Conservation (phyloP, 1,140 invertebrate genomes). For the Mercenaria mercenaria region DNA sequence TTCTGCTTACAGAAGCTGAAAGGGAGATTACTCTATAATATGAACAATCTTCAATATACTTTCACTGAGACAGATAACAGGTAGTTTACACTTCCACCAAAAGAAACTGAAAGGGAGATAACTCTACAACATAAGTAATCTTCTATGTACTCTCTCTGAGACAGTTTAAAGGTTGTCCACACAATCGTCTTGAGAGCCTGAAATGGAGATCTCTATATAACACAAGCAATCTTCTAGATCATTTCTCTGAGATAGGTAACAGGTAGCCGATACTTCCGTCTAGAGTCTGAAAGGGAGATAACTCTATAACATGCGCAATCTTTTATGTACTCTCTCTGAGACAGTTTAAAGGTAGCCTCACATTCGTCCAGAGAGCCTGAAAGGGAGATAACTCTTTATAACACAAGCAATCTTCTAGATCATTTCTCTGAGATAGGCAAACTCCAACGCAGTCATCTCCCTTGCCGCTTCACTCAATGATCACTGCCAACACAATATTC, state of each 20-base stretch:
- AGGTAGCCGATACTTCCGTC: slow-evolving; percentile 98
- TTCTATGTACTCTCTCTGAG: slow-evolving; percentile 96
- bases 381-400: slow-evolving; percentile 96
- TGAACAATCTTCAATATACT: slow-evolving; percentile 96
- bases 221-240: slow-evolving; percentile 97
- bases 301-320: slow-evolving; percentile 80
- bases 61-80: slow-evolving; percentile 97
- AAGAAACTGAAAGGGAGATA: slow-evolving; percentile 88
- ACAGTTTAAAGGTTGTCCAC: slow-evolving; percentile 96
- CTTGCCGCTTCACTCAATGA: too few relatives aligned
- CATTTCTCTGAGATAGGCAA: slow-evolving; percentile 97
- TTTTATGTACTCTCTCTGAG: slow-evolving; percentile 96
- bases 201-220: slow-evolving; percentile 93
- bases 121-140: slow-evolving; percentile 80
- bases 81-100: slow-evolving; percentile 98
- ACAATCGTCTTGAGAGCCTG: slow-evolving; percentile 87
- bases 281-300: slow-evolving; percentile 88
- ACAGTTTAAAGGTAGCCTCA: slow-evolving; percentile 95
- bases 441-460: too few relatives aligned
- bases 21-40: slow-evolving; percentile 99
- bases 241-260: slow-evolving; percentile 96
- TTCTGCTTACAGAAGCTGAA: slow-evolving; percentile 95
- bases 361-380: slow-evolving; percentile 87
- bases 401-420: slow-evolving; percentile 97
- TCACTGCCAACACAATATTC: too few relatives aligned